Conservation (phyloP, 2,113 vertebrate genomes). For the Pseudonaja textilis region DNA sequence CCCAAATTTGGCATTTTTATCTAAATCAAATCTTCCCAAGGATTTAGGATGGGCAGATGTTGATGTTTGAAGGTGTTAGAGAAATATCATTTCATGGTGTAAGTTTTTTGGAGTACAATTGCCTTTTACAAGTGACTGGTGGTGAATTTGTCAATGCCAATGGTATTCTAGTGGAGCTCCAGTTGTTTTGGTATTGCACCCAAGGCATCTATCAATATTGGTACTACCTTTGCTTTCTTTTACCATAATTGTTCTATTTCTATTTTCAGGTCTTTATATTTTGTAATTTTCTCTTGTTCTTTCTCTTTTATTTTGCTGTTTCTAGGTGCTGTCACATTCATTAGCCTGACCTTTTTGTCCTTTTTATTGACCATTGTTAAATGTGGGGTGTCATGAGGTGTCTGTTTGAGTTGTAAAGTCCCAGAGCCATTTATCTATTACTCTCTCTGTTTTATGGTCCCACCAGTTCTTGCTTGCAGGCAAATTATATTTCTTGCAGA, state of each 20-base stretch:
- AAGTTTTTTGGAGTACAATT: background rate
- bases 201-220: background rate
- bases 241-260: background rate
- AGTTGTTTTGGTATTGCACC: background rate
- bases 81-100: background rate
- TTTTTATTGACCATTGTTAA: background rate
- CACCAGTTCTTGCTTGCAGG: background rate
- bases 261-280: background rate
- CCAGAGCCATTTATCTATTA: background rate
- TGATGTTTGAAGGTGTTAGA: background rate
- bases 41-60: background rate
- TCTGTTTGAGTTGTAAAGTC: background rate
- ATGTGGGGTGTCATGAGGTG: background rate
- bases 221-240: background rate
- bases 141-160: background rate
- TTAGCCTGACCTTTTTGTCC: background rate
- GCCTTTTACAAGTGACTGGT: background rate
- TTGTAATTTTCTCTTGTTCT: background rate
- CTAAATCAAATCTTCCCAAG: background rate
- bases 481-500: background rate
- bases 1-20: background rate
- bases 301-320: background rate
- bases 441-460: background rate
- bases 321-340: background rate
- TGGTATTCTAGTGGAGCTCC: background rate